These are phyloP conservation scores for Vollenhovia emeryi DNA, from an alignment of 1,140 invertebrate species.

Conservation along the genomic window DNA sequence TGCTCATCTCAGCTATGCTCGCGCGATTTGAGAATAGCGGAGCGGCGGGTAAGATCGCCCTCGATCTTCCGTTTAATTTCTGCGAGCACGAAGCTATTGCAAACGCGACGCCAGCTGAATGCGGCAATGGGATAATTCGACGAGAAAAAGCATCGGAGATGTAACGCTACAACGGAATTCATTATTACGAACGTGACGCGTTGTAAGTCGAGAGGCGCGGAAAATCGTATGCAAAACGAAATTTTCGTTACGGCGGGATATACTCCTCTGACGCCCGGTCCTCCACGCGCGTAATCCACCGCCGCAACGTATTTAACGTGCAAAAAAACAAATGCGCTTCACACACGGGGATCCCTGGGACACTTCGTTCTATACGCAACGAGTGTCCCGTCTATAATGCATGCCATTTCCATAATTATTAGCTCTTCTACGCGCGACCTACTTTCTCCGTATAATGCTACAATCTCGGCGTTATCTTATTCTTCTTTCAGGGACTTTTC, in stretches of 20 bases:
- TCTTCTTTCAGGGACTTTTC: neutral
- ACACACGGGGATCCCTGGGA: neutral
- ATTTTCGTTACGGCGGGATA: neutral
- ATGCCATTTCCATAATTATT: constrained; percentile 57
- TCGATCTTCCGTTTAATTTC: constrained; percentile 8
- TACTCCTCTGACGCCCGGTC: neutral
- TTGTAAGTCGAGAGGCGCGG: neutral
- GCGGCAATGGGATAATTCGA: neutral
- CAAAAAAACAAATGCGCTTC: constrained; percentile 38
- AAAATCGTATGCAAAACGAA: neutral
- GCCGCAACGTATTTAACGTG: constrained; percentile 12
- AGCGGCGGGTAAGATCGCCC: neutral
- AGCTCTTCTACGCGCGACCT: constrained; percentile 36
- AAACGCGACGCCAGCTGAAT: neutral
- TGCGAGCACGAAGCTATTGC: neutral
- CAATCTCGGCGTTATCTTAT: constrained; percentile 9
- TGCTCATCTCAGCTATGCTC: neutral
- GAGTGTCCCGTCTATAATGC: constrained; percentile 8
- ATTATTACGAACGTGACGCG: neutral
- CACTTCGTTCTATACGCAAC: neutral
- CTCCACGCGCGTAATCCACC: neutral
- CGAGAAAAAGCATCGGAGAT: neutral
- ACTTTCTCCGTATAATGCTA: constrained; percentile 28
- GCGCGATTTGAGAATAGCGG: constrained; percentile 15
- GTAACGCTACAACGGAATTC: neutral